Evolutionary conservation across 2,888 invertebrate species (phyloP), one percentile per base, ranked within the genome.

Genomic region (Agrochola lota): DNA sequence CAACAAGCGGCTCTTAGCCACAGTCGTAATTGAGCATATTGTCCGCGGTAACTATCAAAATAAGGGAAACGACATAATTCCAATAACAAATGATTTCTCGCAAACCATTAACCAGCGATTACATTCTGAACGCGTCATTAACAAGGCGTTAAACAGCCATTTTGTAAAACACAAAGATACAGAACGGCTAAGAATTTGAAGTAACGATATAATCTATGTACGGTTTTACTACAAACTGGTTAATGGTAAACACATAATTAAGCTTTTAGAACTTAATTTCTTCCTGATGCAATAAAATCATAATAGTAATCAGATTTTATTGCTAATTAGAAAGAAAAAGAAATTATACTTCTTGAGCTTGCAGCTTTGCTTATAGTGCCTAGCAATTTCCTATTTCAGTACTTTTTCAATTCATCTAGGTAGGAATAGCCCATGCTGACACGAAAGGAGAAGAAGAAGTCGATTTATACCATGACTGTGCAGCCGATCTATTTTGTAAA

Each of bases 141-240:
- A 87, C 80, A 63, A 80, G 83, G 26, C 9, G 69, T 81, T 86
- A 62, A 83, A 74, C 60, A 26, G 64, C 71, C 77, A 69, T 82
- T 78, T 67, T 73, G 73, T 77, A 23, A 76, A 75, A 52, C n/a
- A 82, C 85, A 87, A 87, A 87, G 86, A 81, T 62, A 76, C 82
- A 73, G 87, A 74, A 57, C 66, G 20, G n/a, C 75, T 46, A 46
- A 64, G 73, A 71, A 77, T 81, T 71, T 74, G 12, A 71, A 72
- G 62, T 77, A 60, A 74, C 64, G 9, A 62, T 78, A 35, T 69
- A 23, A 40, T 68, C 23, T 75, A 72, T 76, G 68, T 74, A 26
- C 23, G 64, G 66, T 70, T 79, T 85, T 63, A 78, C 77, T 26
- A 71, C 60, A 80, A 78, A 85, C 74, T 75, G 66, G 77, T 81